phyloP scores from a whole-genome alignment of 2,113 vertebrate genomes.

The Aphelocoma coerulescens region DNA sequence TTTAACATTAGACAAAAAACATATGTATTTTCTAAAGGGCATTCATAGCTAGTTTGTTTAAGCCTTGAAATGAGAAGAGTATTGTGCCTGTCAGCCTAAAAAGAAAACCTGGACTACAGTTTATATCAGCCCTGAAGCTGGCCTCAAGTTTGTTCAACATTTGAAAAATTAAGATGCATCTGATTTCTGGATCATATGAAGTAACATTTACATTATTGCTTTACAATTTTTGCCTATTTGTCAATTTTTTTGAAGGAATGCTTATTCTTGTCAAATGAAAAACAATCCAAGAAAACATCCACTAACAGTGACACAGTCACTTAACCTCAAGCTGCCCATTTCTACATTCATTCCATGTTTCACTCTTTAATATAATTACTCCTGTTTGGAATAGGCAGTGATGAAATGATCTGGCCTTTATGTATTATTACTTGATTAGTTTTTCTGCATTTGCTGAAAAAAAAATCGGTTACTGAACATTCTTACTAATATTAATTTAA shows the following conservation, averaged over 20 bases:
- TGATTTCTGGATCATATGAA: not conserved
- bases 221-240: not conserved
- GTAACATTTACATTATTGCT: not conserved
- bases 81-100: not conserved
- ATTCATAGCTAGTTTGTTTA: not conserved
- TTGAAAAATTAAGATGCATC: not conserved
- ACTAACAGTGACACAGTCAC: not conserved
- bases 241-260: not conserved
- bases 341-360: conserved; percentile 10
- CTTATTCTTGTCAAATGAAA: conserved; percentile 3
- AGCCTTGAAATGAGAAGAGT: not conserved
- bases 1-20: not conserved
- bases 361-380: conserved; percentile 44
- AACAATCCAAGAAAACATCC: not conserved
- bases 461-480: not conserved
- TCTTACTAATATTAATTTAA: conserved; percentile 13
- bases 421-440: conserved; percentile 25
- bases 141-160: not conserved
- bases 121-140: not conserved
- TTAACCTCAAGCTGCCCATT: conserved; percentile 42
- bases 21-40: not conserved
- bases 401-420: conserved; percentile 63
- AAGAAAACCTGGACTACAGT: not conserved
- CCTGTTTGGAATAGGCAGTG: conserved; percentile 43
- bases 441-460: conserved; percentile 27